Conservation (phyloP, 37 sponge, comb jelly and placozoan species). For the Crambe crambe region DNA sequence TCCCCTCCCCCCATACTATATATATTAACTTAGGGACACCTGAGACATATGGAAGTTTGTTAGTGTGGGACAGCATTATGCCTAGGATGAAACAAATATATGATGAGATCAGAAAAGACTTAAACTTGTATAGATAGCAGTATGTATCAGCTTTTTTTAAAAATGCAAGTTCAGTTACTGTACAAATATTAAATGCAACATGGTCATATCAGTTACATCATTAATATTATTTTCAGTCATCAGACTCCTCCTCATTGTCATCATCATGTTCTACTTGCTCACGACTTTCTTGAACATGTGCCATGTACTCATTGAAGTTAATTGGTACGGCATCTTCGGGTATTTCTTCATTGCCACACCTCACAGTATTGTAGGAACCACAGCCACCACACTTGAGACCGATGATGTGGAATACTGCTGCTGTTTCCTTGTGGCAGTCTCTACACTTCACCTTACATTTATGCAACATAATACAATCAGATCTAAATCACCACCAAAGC, state of each 20-base stretch:
- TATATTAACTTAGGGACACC: slow-evolving; percentile 35
- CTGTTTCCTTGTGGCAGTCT: slow-evolving; percentile 51
- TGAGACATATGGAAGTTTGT: slow-evolving; percentile 54
- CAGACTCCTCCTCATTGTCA: background rate
- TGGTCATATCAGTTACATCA: no score
- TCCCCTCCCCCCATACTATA: background rate
- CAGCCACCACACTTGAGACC: slow-evolving; percentile 72
- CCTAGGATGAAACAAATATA: slow-evolving; percentile 37
- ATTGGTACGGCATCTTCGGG: slow-evolving; percentile 33
- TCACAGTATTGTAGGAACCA: slow-evolving; percentile 80
- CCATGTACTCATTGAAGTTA: background rate
- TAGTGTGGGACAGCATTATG: slow-evolving; percentile 81
- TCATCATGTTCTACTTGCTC: background rate
- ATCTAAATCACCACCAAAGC: no score
- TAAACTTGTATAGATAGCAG: slow-evolving; percentile 25
- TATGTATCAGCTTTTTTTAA: no score
- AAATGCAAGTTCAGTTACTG: no score
- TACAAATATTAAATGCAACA: no score
- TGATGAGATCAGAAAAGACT: slow-evolving; percentile 27
- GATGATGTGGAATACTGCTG: slow-evolving; percentile 60
- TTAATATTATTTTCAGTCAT: no score
- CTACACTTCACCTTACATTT: slow-evolving; percentile 63
- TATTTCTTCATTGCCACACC: slow-evolving; percentile 61
- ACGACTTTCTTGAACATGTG: background rate
- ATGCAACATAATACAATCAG: background rate